Percentiles rank a stretch among this genome's conserved stretches.
These are phyloP conservation scores for Hemibagrus wyckioides DNA, from an alignment of 2,113 vertebrate species.

Conservation along the genomic window DNA sequence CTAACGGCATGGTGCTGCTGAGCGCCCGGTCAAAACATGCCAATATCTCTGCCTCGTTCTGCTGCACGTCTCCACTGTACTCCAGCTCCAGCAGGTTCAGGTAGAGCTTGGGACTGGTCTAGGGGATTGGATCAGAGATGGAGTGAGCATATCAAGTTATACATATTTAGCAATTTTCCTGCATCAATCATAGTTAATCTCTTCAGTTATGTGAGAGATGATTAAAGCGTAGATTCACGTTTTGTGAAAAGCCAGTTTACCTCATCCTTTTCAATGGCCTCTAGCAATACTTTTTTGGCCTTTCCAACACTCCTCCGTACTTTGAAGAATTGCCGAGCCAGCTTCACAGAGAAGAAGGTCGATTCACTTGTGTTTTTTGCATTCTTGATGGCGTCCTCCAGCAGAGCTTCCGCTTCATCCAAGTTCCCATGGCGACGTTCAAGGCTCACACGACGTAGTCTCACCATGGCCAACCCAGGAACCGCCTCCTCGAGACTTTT, in stretches of 20 bases:
- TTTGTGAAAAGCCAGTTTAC: constrained; percentile 63
- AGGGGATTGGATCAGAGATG: not conserved
- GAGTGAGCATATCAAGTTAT: not conserved
- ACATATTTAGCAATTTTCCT: not conserved
- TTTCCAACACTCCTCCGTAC: constrained; percentile 87
- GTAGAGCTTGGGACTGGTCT: constrained; percentile 92
- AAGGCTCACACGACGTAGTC: constrained; percentile 90
- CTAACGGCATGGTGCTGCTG: constrained; percentile 81
- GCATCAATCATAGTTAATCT: not conserved
- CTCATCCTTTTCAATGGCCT: constrained; percentile 92
- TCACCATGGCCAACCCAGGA: constrained; percentile 90
- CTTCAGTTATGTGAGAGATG: not conserved
- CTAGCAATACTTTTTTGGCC: constrained; percentile 90
- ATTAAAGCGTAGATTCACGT: not conserved
- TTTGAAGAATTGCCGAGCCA: constrained; percentile 89
- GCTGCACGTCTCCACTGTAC: constrained; percentile 87
- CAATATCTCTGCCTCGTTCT: constrained; percentile 90
- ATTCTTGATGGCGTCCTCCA: constrained; percentile 86
- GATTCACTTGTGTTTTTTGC: constrained; percentile 81
- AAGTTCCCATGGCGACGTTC: constrained; percentile 93
- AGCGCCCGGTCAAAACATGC: constrained; percentile 90
- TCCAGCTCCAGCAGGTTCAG: constrained; percentile 96
- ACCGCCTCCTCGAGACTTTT: constrained; percentile 83
- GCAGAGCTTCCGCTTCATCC: constrained; percentile 86
- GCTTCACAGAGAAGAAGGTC: constrained; percentile 92